Evolutionary conservation across 2,113 vertebrate species (phyloP).

Genomic region (Xiphophorus couchianus): DNA sequence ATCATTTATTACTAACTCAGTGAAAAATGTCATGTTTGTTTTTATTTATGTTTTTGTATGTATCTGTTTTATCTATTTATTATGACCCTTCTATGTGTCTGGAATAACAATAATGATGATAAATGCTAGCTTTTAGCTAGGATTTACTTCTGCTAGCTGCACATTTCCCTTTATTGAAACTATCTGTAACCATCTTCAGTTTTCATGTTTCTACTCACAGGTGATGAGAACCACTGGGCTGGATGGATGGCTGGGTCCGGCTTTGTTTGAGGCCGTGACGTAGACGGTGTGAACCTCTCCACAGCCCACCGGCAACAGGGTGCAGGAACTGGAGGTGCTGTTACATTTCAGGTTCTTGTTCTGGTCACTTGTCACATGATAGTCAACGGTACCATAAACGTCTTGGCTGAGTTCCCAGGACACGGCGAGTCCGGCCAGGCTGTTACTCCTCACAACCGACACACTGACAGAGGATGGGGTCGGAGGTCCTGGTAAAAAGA

Average conservation of each 20-base stretch:
- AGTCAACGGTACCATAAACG: conserved; percentile 75
- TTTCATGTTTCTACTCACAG: conserved; percentile 72
- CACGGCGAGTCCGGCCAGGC: conserved; percentile 70
- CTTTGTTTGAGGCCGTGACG: conserved; percentile 83
- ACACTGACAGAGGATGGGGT: conserved; percentile 56
- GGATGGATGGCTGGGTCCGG: conserved; percentile 82
- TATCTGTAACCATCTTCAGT: background rate
- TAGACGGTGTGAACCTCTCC: conserved; percentile 80
- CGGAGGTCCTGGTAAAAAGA: conserved; percentile 65
- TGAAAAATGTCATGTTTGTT: no score
- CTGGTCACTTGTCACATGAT: conserved; percentile 72
- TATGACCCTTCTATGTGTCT: no score
- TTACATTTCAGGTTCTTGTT: conserved; percentile 75
- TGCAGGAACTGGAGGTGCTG: conserved; percentile 77
- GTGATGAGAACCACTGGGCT: conserved; percentile 76
- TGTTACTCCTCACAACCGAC: conserved; percentile 23
- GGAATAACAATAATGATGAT: no score
- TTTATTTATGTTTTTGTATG: no score
- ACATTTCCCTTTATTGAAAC: background rate
- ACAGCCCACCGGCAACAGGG: conserved; percentile 79
- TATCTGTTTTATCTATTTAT: no score
- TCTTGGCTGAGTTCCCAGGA: conserved; percentile 71
- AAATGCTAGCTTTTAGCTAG: no score
- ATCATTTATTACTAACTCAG: no score
- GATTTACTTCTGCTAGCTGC: no score